A percentile compares a stretch with the other conserved stretches of the same genome.
Evolutionary conservation across 2,888 invertebrate species (phyloP).

Genomic region (Hipparchia semele): DNA sequence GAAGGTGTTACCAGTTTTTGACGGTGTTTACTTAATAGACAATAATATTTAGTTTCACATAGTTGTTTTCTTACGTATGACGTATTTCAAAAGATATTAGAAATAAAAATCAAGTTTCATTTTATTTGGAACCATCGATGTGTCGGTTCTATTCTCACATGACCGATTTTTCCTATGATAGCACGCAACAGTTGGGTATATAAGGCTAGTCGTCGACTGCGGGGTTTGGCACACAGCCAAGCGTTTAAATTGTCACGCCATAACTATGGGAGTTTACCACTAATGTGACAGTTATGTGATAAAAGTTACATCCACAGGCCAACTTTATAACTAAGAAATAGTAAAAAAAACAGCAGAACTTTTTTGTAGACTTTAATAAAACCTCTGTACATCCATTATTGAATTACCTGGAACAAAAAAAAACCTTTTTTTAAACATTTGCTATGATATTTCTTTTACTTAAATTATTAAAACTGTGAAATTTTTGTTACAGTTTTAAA

Average conservation of each 20-base stretch:
- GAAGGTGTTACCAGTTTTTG: too few relatives aligned
- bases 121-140: slow-evolving; percentile 19
- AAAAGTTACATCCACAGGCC: background rate
- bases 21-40: too few relatives aligned
- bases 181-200: slow-evolving; percentile 28
- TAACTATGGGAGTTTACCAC: slow-evolving; percentile 17
- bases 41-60: background rate
- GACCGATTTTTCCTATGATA: slow-evolving; percentile 29
- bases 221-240: slow-evolving; percentile 20
- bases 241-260: slow-evolving; percentile 18
- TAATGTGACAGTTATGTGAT: slow-evolving; percentile 13
- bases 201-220: slow-evolving; percentile 16
- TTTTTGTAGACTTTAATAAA: too few relatives aligned
- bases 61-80: background rate
- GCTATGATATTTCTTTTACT: too few relatives aligned
- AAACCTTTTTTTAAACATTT: background rate
- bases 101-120: slow-evolving; percentile 9
- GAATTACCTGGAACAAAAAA: slow-evolving; percentile 14
- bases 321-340: background rate
- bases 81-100: background rate
- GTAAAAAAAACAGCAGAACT: background rate
- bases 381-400: background rate
- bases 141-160: slow-evolving; percentile 11
- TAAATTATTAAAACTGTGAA: background rate
- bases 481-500: background rate